Base-by-base conservation (phyloP, 2,888 invertebrate genomes). In the Thymelicus lineola region DNA sequence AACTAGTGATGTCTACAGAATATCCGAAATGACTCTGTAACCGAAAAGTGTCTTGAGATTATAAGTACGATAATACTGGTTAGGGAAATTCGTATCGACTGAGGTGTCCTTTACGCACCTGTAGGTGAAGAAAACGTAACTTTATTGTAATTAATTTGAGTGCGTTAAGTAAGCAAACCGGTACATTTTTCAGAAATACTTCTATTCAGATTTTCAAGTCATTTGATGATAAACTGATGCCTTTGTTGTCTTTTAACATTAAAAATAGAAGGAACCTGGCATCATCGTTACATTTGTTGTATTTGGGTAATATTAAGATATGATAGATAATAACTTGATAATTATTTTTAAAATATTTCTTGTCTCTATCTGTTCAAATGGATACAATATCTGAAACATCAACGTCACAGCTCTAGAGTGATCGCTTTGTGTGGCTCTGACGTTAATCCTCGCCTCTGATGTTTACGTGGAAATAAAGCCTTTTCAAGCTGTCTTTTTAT, bases 381-480 rank as follows among this genome's bases (percentile, higher is more conserved):
- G 20, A 17, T 50, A 38, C 38, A 42, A 42, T 42, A 20, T 53
- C 10, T 6, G 20, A 10, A 20, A 12, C 15, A 20, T 28, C 17
- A 10, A 6, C 48, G 10, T 7, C 12, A 17, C 55, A 55, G 14
- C 55, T 0, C 55, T 55, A 28, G 20, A 50, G 6, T 28, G 28
- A 28, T 55, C 55, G 35, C 28, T 55, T 35, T 55, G 55, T 55
- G 14, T 28, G 50, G 17, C 17, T 48, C n/a, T 35, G 58, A 38
- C 58, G 15, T 58, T 58, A 58, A 58, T 58, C 58, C 58, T 15
- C 38, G 58, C 58, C 58, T 58, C 15, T 15, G 58, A 15, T 38
- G 58, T 58, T 58, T 35, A 35, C 14, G 14, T 35, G 55, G 28
- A 55, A 55, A 28, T 55, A 55, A 55, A 55, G 55, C 55, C 55